Evolutionary conservation across 1,140 invertebrate genomes (phyloP), one percentile per base, ranked within the genome.

Genomic region (silkworm (Bombyx mori)): DNA sequence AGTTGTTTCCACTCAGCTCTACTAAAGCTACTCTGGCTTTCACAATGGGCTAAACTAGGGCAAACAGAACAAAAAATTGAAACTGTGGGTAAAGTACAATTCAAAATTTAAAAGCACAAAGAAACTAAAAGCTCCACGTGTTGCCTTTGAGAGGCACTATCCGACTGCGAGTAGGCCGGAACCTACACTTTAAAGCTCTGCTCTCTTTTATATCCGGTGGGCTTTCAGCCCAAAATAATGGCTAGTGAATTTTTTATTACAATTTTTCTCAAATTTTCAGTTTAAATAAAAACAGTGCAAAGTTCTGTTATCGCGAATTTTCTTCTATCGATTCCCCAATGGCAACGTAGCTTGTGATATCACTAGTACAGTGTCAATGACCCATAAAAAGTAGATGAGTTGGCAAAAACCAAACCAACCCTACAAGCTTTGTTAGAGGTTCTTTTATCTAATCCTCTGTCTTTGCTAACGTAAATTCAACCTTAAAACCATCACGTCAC

Each of bases 61-160:
- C 63, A 59, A 56, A 65, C 57, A 64, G 44, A 50, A 54, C 50
- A 47, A 35, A 10, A 58, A 60, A 56, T 49, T 35, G 51, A n/a
- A 52, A 59, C n/a, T 35, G 51, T 47, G 57, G 43, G 7, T 46
- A 56, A 59, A 53, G 57, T 44, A 54, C 52, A 54, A 49, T 64
- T 66, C 56, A 46, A 68, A 73, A 65, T 70, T 70, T 61, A 62
- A 73, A 70, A 73, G 66, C 61, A 68, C 66, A 73, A 71, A 73
- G 71, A 66, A 69, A 67, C 66, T 71, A 65, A 68, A 67, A 68
- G 57, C 62, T 65, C 57, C 66, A 68, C 63, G 65, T 69, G 71
- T 66, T 63, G 64, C 68, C 68, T 68, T 71, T 68, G 63, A 68
- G 61, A 62, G 61, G 58, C 58, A 61, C 62, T 60, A 54, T 57